Percentiles rank a stretch among this genome's conserved stretches.
Evolutionary conservation across 1,140 invertebrate species (phyloP).

Genomic region (Brachystomella parvula): DNA sequence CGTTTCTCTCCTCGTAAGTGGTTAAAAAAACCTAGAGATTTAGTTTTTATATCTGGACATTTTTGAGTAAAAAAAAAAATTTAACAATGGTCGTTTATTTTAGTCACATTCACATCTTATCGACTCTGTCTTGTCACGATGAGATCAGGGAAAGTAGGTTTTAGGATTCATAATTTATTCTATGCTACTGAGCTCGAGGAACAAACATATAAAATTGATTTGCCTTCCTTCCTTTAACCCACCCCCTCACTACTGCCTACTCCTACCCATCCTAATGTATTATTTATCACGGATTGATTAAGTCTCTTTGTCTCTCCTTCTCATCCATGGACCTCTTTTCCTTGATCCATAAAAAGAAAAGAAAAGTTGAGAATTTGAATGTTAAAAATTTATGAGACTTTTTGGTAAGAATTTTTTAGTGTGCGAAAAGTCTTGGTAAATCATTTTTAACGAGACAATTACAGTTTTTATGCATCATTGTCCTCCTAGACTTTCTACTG

Average conservation of each 20-base stretch:
- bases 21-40: too few relatives aligned
- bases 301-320: neutral
- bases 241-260: neutral
- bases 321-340: neutral
- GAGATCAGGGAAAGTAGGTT: neutral
- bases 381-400: too few relatives aligned
- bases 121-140: neutral
- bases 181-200: neutral
- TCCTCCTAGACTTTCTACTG: neutral
- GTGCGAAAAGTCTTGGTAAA: slow-evolving; percentile 7
- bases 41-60: too few relatives aligned
- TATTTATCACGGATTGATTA: neutral
- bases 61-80: neutral
- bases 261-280: too few relatives aligned
- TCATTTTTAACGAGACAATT: slow-evolving; percentile 12
- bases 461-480: slow-evolving; percentile 7
- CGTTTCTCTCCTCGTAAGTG: too few relatives aligned
- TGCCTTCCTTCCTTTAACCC: neutral
- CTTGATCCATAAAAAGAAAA: neutral
- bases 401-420: slow-evolving; percentile 9
- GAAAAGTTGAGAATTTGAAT: too few relatives aligned
- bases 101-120: neutral
- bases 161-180: neutral
- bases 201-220: neutral
- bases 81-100: neutral